These are phyloP conservation scores for Eonycteris spelaea DNA, from an alignment of 2,113 vertebrate genomes.

Conservation along the genomic window DNA sequence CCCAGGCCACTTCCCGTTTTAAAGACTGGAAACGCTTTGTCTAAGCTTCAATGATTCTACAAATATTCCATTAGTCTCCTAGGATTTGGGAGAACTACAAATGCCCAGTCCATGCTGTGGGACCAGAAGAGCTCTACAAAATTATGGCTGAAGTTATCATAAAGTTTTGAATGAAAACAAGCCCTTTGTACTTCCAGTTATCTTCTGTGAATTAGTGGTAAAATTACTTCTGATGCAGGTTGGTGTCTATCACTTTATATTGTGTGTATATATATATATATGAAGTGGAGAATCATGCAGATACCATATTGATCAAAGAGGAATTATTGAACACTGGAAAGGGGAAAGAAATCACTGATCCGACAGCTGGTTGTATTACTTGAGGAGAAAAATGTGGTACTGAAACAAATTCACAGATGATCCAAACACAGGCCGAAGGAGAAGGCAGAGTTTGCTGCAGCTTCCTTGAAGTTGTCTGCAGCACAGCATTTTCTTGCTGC, in stretches of 20 bases:
- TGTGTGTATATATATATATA: too few relatives aligned
- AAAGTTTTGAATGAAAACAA: slow-evolving; percentile 14
- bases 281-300: background rate
- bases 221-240: slow-evolving; percentile 10
- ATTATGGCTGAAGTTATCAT: background rate
- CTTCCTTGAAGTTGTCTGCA: background rate
- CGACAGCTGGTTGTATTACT: background rate
- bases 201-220: background rate
- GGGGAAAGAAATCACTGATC: background rate
- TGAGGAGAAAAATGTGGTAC: background rate
- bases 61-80: background rate
- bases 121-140: background rate
- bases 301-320: background rate
- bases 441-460: background rate
- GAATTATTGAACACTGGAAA: background rate
- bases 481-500: background rate
- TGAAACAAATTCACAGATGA: background rate
- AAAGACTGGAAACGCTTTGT: slow-evolving; percentile 16
- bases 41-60: background rate
- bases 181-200: background rate
- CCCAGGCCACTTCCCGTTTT: background rate
- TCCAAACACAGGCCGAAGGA: background rate
- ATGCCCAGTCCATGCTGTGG: background rate
- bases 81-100: background rate
- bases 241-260: slow-evolving; percentile 6